Base-by-base conservation (phyloP, 2,888 invertebrate genomes). In the Gerris lacustris region DNA sequence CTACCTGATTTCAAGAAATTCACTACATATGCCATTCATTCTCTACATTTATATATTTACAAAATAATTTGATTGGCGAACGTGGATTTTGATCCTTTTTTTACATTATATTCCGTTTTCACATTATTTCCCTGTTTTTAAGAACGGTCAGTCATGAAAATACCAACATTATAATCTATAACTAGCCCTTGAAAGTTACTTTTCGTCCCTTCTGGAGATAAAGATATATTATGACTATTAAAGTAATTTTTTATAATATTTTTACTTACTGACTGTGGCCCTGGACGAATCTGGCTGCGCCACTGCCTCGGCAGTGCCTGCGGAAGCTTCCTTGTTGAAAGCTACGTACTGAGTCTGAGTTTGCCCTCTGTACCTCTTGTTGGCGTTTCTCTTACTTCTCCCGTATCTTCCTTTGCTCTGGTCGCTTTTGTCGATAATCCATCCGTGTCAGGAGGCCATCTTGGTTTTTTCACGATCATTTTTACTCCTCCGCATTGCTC, bases 271-370 rank as follows among this genome's bases (percentile, higher is more conserved):
- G 78, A 90, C 89, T 77, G 86, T 83, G 9, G 89, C 88, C 77
- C 86, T 85, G 0, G 89, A 88, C 11, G 87, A 84, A 76, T 88
- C 86, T 64, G 87, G 87, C 43, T 86, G 87, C 5, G 91, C 90
- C 79, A 90, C 89, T 0, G 92, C 92, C 79, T 92, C 91, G 0
- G 92, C 92, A 79, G 88, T 89, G 18, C 92, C 92, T 63, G 72
- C 70, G 67, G 68, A 73, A 68, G 72, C 73, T 72, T 84, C 84
- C 17, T 72, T 72, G 70, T 87, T 88, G 75, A 86, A 86, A 78
- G 87, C 88, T 76, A 92, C 81, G 79, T 91, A 92, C 79, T 92
- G 92, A 5, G 91, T 91, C 79, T 92, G 92, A 0, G 92, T 91
- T 80, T 92, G 92, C 4, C 91, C 91, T 68, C 89, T 82, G 76